Evolutionary conservation across 2,797 vertebrate genomes (phyloP), one percentile per base, ranked within the genome.

Genomic region (Masticophis lateralis): DNA sequence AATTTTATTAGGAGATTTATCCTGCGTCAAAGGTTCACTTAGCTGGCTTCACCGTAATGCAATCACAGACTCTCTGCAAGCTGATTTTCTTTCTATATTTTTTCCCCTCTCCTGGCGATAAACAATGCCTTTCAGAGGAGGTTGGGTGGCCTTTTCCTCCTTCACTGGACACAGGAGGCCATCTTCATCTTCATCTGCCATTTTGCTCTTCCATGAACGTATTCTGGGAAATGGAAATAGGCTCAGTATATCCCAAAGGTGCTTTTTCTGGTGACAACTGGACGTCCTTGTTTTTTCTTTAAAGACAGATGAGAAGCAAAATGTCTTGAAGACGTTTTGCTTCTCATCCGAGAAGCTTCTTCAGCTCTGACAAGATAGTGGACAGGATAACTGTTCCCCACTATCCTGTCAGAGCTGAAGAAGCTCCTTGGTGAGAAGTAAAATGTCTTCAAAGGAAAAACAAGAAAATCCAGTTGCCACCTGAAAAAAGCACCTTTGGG

Each of bases 1-100:
- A 92, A 96, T 96, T 97, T 97, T 96, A 97, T 96, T 95, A 97
- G 96, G 95, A 97, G 96, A 96, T 97, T 96, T 96, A 95, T 96
- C 95, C 92, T 90, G 92, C 95, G 94, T 96, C 96, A 93, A 94
- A 86, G 93, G 92, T 94, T 96, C 91, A 96, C 95, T 96, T 95
- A 97, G 94, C 97, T 95, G 93, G 93, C 3, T 95, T 97, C 92
- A 89, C 94, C 88, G 88, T 95, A 96, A 94, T 96, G 94, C 94
- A 97, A 97, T 97, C 96, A 92, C 94, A 92, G 1, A 57, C 94
- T 97, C 96, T 96, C 95, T 95, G 95, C 95, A 95, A 95, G 96
- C 94, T 94, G 95, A 94, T 96, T 97, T 96, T 95, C 94, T 95
- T 93, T 93, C 89, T 96, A 87, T 96, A 96, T 95, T 0, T 0